phyloP scores from a whole-genome alignment of 2,797 vertebrate species.

The Cyclura pinguis region DNA sequence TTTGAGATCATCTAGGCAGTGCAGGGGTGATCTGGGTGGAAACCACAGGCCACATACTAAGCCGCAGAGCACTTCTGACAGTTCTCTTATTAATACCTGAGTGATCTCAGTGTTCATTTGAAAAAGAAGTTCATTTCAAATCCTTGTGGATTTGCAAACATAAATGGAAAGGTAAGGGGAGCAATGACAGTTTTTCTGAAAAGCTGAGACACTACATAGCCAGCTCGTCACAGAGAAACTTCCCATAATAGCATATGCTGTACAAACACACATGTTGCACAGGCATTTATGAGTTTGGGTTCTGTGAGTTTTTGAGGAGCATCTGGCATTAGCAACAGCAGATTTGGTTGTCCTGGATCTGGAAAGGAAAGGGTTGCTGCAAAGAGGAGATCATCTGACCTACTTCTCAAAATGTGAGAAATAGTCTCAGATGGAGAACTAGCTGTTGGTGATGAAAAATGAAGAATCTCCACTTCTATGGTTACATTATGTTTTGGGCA shows the following conservation, averaged over 20 bases:
- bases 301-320: neutral
- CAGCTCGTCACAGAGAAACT: neutral
- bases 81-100: neutral
- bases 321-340: neutral
- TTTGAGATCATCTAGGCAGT: slow-evolving; percentile 36
- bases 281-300: neutral
- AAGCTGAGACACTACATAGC: neutral
- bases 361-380: neutral
- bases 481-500: no score
- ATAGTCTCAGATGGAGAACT: neutral
- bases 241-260: neutral
- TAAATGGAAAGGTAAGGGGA: no score
- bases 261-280: neutral
- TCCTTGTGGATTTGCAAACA: neutral
- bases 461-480: neutral
- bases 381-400: neutral
- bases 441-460: neutral
- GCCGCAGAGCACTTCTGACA: neutral
- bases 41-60: neutral
- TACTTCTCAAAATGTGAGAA: neutral
- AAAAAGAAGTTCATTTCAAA: neutral
- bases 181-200: neutral
- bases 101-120: neutral
- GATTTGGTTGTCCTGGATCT: neutral
- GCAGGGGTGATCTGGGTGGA: neutral